These are phyloP conservation scores for Orthosia gothica DNA, from an alignment of 2,888 invertebrate genomes.

Conservation along the genomic window DNA sequence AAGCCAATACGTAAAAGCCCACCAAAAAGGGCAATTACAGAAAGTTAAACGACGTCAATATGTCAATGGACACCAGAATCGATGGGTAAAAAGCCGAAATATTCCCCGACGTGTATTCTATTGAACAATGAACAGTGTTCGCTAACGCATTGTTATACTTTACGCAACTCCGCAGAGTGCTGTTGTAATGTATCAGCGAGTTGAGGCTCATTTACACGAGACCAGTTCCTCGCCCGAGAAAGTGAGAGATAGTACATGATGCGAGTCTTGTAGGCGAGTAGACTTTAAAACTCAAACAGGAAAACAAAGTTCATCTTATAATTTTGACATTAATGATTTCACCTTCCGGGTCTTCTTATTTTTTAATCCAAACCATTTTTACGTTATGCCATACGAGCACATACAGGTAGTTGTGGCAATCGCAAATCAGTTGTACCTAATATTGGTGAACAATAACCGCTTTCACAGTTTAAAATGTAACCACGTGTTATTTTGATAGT, in stretches of 20 bases:
- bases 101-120: constrained; percentile 51
- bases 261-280: not conserved
- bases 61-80: constrained; percentile 48
- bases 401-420: too few species aligned
- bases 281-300: not conserved
- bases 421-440: too few species aligned
- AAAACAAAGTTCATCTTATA: not conserved
- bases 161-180: constrained; percentile 50
- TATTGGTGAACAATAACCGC: too few species aligned
- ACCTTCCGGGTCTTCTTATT: too few species aligned
- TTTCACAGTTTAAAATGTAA: too few species aligned
- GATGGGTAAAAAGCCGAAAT: constrained; percentile 47
- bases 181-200: constrained; percentile 48
- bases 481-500: too few species aligned
- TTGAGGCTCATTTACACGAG: not conserved
- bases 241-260: too few species aligned
- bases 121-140: constrained; percentile 51
- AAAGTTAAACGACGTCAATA: constrained; percentile 41
- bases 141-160: constrained; percentile 52
- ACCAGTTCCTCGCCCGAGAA: not conserved
- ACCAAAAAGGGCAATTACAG: constrained; percentile 36
- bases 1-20: not conserved
- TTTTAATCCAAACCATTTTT: too few species aligned
- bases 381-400: too few species aligned
- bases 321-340: not conserved